Base-by-base conservation (phyloP, 2,113 vertebrate genomes). In the Anas platyrhynchos region DNA sequence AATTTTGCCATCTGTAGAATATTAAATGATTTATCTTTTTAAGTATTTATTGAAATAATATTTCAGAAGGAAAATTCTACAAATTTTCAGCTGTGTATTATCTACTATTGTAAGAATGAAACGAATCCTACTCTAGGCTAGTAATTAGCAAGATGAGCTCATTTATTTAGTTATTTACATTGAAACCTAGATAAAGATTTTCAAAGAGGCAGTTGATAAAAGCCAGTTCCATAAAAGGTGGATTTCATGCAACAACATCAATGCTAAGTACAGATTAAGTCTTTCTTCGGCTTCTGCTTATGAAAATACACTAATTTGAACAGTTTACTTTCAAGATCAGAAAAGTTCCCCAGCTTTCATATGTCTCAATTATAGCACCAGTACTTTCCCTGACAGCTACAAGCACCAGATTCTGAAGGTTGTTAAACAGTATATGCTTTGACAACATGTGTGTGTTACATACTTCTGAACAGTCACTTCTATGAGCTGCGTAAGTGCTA, bases 351-450 rank as follows among this genome's bases (percentile, higher is more conserved):
- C 93, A 93, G 76, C 95, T 96, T 95, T 87, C 81, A 27, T 71
- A 58, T 58, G 62, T 91, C 91, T 97, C 94, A 93, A 26, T 48
- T 93, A 78, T 56, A 94, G 93, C 61, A 86, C 62, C 59, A 79
- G 66, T 77, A 89, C 77, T 78, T 93, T 95, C 79, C 71, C 44
- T 93, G 91, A 97, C 83, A 96, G 93, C 85, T 87, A 67, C 86
- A 95, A 94, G 85, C 61, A 89, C 48, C 71, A 66, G 84, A 77
- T 22, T 58, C 72, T 83, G 50, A 21, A 68, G 58, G 52, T 75
- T 75, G 81, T 59, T 72, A 75, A 89, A 79, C 17, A 75, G 16
- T 90, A 94, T 94, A 95, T 94, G 65, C 58, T 96, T 92, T 96
- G 94, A 92, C 58, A 76, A 91, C 15, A 72, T 59, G 74, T 52